Conservation (phyloP, 2,797 vertebrate species). For the Mionectes olivaceus region DNA sequence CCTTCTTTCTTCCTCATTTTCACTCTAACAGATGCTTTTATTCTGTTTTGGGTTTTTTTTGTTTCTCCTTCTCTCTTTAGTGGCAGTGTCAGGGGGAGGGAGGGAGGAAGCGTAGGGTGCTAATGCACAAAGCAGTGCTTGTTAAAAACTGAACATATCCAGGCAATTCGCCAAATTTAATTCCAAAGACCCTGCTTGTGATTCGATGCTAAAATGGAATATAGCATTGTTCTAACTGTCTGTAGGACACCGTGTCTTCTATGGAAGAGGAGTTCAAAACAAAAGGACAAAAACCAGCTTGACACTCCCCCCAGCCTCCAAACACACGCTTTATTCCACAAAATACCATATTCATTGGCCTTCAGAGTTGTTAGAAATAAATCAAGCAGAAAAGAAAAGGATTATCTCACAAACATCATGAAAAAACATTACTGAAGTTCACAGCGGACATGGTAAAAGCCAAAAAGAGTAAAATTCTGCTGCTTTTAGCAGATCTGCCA, state of each 20-base stretch:
- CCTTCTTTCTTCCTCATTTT: constrained; percentile 55
- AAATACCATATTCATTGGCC: constrained; percentile 61
- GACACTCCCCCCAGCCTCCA: constrained; percentile 45
- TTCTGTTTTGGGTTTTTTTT: constrained; percentile 79
- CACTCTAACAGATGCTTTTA: constrained; percentile 86
- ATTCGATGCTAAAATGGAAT: constrained; percentile 76
- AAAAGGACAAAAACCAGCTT: constrained; percentile 65
- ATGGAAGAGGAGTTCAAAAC: constrained; percentile 64
- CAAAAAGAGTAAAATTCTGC: neutral
- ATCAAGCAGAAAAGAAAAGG: constrained; percentile 9
- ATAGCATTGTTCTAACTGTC: constrained; percentile 77
- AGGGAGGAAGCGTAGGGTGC: constrained; percentile 67
- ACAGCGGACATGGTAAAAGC: neutral
- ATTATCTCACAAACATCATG: constrained; percentile 31
- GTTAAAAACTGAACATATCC: constrained; percentile 89
- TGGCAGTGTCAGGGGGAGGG: constrained; percentile 18
- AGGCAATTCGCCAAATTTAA: constrained; percentile 87
- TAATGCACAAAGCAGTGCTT: constrained; percentile 90
- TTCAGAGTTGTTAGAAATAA: constrained; percentile 64
- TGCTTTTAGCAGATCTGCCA: neutral
- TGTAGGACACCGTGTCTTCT: constrained; percentile 78
- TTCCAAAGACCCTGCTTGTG: constrained; percentile 81
- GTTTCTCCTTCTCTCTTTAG: constrained; percentile 61
- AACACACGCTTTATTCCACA: constrained; percentile 59
- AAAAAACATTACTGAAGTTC: constrained; percentile 23